A percentile compares a stretch with the other conserved stretches of the same genome.
Evolutionary conservation across 2,113 vertebrate genomes (phyloP).

Genomic region (Misgurnus mizolepis): DNA sequence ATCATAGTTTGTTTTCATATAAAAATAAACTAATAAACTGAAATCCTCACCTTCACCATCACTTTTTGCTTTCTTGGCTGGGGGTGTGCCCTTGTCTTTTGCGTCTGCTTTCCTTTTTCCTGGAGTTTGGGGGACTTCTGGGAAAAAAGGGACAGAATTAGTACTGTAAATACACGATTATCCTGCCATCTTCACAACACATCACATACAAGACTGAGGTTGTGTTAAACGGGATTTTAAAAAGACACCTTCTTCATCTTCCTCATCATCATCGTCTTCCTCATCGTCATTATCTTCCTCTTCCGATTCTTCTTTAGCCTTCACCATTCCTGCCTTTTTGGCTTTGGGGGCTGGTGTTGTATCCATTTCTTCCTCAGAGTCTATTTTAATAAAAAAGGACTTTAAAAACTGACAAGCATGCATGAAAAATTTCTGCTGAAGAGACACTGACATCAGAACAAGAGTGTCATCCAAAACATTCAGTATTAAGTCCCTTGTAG

Average conservation of each 20-base stretch:
- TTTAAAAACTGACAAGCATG: neutral
- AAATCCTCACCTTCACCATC: constrained; percentile 67
- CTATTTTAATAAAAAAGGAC: constrained; percentile 57
- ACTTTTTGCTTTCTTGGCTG: constrained; percentile 76
- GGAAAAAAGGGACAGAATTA: too few relatives aligned
- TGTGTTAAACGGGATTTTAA: too few relatives aligned
- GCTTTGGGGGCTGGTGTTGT: constrained; percentile 72
- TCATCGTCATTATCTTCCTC: constrained; percentile 83
- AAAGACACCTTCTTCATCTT: too few relatives aligned
- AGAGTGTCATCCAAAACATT: constrained; percentile 72
- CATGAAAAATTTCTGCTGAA: too few relatives aligned
- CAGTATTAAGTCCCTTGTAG: constrained; percentile 88
- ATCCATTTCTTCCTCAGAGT: constrained; percentile 91
- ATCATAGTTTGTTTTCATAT: constrained; percentile 66
- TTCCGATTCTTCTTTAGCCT: constrained; percentile 80
- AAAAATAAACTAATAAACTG: too few relatives aligned
- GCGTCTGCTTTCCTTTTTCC: constrained; percentile 75
- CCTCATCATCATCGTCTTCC: constrained; percentile 62
- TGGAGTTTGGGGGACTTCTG: constrained; percentile 62
- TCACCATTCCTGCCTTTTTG: constrained; percentile 85
- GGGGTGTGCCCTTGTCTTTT: constrained; percentile 72
- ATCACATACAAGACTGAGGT: too few relatives aligned
- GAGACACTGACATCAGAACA: constrained; percentile 69
- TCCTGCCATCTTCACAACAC: too few relatives aligned
- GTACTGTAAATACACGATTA: too few relatives aligned